These are phyloP conservation scores for Liasis olivaceus DNA, from an alignment of 2,797 vertebrate genomes.

Conservation along the genomic window DNA sequence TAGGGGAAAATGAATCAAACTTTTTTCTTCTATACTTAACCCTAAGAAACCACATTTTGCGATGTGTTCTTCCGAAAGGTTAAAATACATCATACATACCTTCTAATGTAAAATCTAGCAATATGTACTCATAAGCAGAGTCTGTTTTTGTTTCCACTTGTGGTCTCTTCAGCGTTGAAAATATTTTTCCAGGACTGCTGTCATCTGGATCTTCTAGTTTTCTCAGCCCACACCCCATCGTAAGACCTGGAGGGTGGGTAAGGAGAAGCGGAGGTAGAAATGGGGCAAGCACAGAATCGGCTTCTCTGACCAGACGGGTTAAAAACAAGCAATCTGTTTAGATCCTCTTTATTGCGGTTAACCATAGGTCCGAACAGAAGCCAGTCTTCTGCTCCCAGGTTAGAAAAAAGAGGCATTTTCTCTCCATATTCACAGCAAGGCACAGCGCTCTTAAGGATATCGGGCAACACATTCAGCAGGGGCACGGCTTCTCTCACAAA, in stretches of 20 bases:
- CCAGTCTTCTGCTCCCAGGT: constrained; percentile 43
- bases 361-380: constrained; percentile 54
- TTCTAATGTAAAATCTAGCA: constrained; percentile 96
- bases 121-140: constrained; percentile 88
- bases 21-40: not conserved
- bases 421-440: constrained; percentile 67
- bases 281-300: constrained; percentile 59
- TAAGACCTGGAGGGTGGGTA: constrained; percentile 64
- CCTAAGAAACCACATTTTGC: not conserved
- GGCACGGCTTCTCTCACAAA: constrained; percentile 58
- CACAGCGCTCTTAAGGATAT: constrained; percentile 31
- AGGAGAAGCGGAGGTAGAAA: constrained; percentile 60
- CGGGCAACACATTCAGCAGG: constrained; percentile 52
- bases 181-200: constrained; percentile 97
- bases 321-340: constrained; percentile 47
- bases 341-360: constrained; percentile 57
- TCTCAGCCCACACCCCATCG: constrained; percentile 96
- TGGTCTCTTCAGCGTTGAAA: constrained; percentile 94
- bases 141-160: constrained; percentile 94
- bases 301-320: constrained; percentile 45
- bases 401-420: constrained; percentile 49
- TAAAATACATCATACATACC: constrained; percentile 74
- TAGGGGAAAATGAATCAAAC: not conserved
- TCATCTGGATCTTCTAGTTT: constrained; percentile 96
- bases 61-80: constrained; percentile 7